Conservation (phyloP, 2,888 invertebrate species). For the Hypsopygia costalis region DNA sequence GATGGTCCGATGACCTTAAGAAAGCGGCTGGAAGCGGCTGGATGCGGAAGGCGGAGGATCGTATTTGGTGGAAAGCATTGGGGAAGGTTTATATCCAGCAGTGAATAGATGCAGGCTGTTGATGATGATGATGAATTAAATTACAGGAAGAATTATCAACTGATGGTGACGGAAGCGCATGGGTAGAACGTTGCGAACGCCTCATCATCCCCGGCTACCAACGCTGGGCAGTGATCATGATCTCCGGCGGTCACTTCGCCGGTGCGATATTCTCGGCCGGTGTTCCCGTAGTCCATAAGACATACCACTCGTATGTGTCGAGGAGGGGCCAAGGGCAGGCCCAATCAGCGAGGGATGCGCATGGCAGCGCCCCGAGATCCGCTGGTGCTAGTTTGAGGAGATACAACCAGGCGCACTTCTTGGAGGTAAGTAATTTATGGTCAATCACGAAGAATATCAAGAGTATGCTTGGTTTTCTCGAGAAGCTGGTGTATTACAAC, state of each 20-base stretch:
- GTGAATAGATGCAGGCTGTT: no score
- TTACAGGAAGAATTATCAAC: slow-evolving; percentile 71
- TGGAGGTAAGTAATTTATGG: slow-evolving; percentile 79
- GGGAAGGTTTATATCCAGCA: no score
- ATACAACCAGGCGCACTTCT: slow-evolving; percentile 88
- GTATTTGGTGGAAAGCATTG: no score
- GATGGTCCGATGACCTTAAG: no score
- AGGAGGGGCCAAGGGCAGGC: slow-evolving; percentile 91
- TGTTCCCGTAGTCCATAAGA: slow-evolving; percentile 84
- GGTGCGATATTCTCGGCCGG: slow-evolving; percentile 64
- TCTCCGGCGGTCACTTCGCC: slow-evolving; percentile 86
- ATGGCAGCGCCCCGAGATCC: slow-evolving; percentile 85
- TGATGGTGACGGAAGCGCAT: slow-evolving; percentile 63
- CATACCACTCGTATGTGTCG: slow-evolving; percentile 92
- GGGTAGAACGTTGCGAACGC: slow-evolving; percentile 56
- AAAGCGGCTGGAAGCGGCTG: no score
- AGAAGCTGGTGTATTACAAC: no score
- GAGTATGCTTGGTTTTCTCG: no score
- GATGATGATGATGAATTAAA: no score
- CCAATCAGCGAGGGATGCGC: slow-evolving; percentile 83
- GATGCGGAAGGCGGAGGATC: no score
- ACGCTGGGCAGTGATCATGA: slow-evolving; percentile 88
- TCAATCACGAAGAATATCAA: no score
- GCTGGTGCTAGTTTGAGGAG: slow-evolving; percentile 90
- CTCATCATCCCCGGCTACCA: slow-evolving; percentile 61